These are phyloP conservation scores for Macrotrachela quadricornifera DNA, from an alignment of 1,140 invertebrate genomes.

Conservation along the genomic window DNA sequence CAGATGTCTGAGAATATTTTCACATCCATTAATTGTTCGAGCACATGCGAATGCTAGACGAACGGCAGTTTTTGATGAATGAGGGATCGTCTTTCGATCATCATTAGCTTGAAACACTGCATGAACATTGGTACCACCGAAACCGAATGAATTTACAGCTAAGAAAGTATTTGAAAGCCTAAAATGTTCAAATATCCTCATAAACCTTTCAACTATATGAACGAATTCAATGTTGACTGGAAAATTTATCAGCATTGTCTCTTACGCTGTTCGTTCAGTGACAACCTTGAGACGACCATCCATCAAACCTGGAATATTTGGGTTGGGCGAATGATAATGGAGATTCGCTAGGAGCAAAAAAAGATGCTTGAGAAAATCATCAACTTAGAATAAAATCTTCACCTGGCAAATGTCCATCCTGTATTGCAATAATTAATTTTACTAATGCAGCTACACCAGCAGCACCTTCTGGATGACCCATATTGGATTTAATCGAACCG, in stretches of 20 bases:
- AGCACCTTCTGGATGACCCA: constrained; percentile 85
- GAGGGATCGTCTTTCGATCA: constrained; percentile 30
- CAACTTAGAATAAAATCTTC: too few species aligned
- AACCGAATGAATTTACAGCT: constrained; percentile 82
- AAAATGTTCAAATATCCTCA: too few species aligned
- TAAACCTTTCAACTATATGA: too few species aligned
- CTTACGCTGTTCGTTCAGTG: too few species aligned
- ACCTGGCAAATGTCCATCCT: background rate
- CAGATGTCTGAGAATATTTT: too few species aligned
- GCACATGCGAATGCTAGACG: constrained; percentile 54
- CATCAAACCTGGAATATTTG: constrained; percentile 58
- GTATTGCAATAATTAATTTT: constrained; percentile 11
- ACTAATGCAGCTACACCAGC: constrained; percentile 43
- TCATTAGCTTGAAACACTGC: constrained; percentile 46
- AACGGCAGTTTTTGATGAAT: constrained; percentile 15
- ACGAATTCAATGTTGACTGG: too few species aligned
- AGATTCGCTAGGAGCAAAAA: constrained; percentile 45
- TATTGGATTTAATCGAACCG: constrained; percentile 88
- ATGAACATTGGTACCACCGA: constrained; percentile 88
- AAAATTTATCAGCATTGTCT: too few species aligned
- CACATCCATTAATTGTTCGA: constrained; percentile 37
- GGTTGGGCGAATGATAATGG: constrained; percentile 63
- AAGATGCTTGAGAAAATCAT: too few species aligned
- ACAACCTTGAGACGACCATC: constrained; percentile 39
- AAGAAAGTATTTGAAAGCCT: constrained; percentile 38